phyloP scores from a whole-genome alignment of 2,797 vertebrate genomes.

The Megalops cyprinoides region DNA sequence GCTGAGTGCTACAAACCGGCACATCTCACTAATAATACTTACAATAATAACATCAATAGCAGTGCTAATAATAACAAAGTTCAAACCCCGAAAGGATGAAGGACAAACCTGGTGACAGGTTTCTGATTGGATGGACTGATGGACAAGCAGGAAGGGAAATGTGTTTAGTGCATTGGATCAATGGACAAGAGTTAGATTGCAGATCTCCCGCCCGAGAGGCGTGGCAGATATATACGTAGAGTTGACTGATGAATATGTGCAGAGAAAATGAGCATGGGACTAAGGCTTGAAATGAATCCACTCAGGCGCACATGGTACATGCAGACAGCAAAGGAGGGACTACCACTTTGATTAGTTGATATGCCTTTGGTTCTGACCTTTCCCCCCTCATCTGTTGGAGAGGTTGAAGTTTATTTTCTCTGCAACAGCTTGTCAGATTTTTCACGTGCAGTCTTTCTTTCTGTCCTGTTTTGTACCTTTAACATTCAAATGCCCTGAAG shows the following conservation, averaged over 20 bases:
- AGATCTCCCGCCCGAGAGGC: neutral
- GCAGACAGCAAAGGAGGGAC: too few species aligned
- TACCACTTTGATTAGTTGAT: too few species aligned
- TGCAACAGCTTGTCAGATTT: too few species aligned
- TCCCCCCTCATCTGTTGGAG: too few species aligned
- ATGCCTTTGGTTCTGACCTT: too few species aligned
- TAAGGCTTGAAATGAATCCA: too few species aligned
- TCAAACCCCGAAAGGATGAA: neutral
- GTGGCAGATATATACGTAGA: neutral
- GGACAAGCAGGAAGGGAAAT: neutral
- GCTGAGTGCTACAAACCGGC: neutral
- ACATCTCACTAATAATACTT: neutral
- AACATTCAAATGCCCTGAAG: too few species aligned
- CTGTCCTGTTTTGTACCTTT: too few species aligned
- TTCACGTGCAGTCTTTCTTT: too few species aligned
- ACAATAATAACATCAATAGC: conserved; percentile 11
- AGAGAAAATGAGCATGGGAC: too few species aligned
- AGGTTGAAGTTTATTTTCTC: too few species aligned
- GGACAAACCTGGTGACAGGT: neutral
- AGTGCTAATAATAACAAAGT: neutral
- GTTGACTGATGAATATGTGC: neutral
- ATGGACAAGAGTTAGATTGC: neutral
- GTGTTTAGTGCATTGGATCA: neutral
- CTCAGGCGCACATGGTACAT: too few species aligned
- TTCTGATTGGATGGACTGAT: neutral